Percentiles rank a stretch among this genome's conserved stretches.
These are phyloP conservation scores for Grammomys surdaster DNA, from an alignment of 2,113 vertebrate species.

Conservation along the genomic window DNA sequence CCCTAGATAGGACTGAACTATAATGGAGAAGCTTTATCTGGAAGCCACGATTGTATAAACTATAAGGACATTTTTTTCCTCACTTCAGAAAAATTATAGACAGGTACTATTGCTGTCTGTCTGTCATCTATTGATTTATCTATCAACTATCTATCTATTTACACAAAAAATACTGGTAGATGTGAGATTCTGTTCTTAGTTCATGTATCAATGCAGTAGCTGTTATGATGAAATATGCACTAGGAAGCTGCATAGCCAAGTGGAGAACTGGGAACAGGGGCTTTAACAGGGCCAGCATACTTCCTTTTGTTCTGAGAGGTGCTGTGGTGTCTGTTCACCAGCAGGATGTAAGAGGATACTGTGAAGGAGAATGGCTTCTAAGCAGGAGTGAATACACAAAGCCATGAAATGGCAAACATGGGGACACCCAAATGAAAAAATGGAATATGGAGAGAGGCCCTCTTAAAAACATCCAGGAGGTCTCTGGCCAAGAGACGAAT, in stretches of 20 bases:
- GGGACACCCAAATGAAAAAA: neutral
- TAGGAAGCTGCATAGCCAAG: neutral
- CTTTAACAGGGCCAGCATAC: neutral
- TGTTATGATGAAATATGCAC: constrained; percentile 4
- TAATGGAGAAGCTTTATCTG: neutral
- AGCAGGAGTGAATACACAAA: constrained; percentile 3
- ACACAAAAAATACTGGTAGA: constrained; percentile 30
- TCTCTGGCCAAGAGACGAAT: neutral
- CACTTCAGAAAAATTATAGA: neutral
- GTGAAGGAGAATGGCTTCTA: neutral
- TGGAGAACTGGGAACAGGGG: constrained; percentile 41
- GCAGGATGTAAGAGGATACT: neutral
- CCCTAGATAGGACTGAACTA: neutral
- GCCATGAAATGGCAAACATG: neutral
- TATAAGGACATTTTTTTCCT: constrained; percentile 28
- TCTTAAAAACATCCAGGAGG: neutral
- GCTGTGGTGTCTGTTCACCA: neutral
- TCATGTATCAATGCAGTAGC: neutral
- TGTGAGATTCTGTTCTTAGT: constrained; percentile 36
- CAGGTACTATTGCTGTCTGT: neutral
- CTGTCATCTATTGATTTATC: constrained; percentile 5
- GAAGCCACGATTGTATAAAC: constrained; percentile 4
- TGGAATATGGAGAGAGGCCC: neutral
- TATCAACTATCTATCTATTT: neutral
- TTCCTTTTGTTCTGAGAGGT: constrained; percentile 6